Evolutionary conservation across 2,888 invertebrate genomes (phyloP), one percentile per base, ranked within the genome.

Genomic region (Strigamia crassipes): DNA sequence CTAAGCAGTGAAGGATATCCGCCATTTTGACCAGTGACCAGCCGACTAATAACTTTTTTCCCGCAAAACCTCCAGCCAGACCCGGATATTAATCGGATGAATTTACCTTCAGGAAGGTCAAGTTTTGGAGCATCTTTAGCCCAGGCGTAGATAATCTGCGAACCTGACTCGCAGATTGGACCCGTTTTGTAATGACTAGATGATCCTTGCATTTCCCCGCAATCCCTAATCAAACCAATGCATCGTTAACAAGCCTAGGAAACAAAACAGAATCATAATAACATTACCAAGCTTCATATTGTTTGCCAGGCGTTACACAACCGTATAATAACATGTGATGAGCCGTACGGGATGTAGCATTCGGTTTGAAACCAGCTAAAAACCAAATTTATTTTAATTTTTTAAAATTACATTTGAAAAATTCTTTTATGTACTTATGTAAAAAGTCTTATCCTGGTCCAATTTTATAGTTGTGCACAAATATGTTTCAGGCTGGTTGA

Each of bases 301-400:
- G 89, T 42, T 91, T 91, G 1, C 95, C 95, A 0, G 95, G 96
- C 82, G 91, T 91, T 2, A 92, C 90, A 86, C 97, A 97, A 15
- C 97, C 97, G 87, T 96, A 97, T 0, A 97, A 88, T 79, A 97
- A 89, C 92, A 97, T 96, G 88, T 97, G 97, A 89, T 97, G 97
- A 12, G 96, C 95, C 5, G 93, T 94, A 86, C 93, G 91, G 94
- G 94, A 95, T 13, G 94, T 93, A 0, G 96, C 95, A 86, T 96
- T 95, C 1, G 97, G 96, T 88, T 94, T 92, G 88, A 96, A 99
- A 77, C 95, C 96, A 86, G 95, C 96, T 81, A 27, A 18, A 31
- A 78, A 23, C n/a, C 6, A 34, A 23, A n/a, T 66, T 12, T 21
- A 10, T 10, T 66, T 66, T 1, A 23, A 21, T 66, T 89, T 88